phyloP scores from a whole-genome alignment of 2,888 invertebrate genomes.

The Perdita meconis region DNA sequence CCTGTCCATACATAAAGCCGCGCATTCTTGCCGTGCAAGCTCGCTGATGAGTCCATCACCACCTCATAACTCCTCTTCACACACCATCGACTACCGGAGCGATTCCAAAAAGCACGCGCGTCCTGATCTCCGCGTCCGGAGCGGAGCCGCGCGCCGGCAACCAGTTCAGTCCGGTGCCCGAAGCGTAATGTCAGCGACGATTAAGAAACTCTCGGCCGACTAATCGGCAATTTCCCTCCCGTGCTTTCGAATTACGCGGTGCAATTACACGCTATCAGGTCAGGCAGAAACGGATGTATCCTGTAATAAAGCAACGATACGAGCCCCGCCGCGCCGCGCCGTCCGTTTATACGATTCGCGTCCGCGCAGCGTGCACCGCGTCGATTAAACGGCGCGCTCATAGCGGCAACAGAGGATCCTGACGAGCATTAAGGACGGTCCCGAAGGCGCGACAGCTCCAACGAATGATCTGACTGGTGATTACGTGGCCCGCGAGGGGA shows the following conservation, averaged over 20 bases:
- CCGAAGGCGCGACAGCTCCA: conserved; percentile 55
- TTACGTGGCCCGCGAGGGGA: conserved; percentile 41
- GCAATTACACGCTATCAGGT: conserved; percentile 75
- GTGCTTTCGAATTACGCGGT: conserved; percentile 77
- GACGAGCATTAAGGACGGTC: conserved; percentile 45
- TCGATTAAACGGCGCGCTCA: conserved; percentile 23
- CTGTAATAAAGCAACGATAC: conserved; percentile 74
- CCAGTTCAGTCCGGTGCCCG: conserved; percentile 34
- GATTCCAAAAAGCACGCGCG: not conserved
- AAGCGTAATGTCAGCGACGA: conserved; percentile 63
- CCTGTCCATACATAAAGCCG: not conserved
- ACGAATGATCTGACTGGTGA: conserved; percentile 51
- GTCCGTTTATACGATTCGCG: conserved; percentile 42
- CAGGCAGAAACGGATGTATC: conserved; percentile 75
- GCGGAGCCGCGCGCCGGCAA: conserved; percentile 14
- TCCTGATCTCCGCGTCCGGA: conserved; percentile 1
- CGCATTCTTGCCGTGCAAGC: not conserved
- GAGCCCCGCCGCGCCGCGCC: no score
- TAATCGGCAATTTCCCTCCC: conserved; percentile 80
- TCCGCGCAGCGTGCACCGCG: conserved; percentile 27
- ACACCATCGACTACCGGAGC: not conserved
- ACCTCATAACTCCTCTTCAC: not conserved
- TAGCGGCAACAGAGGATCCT: conserved; percentile 8
- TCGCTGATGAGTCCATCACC: not conserved
- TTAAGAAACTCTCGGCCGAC: conserved; percentile 71